Percentiles rank a stretch among this genome's conserved stretches.
Evolutionary conservation across 2,113 vertebrate genomes (phyloP).

Genomic region (Hypocryptadius cinnamomeus): DNA sequence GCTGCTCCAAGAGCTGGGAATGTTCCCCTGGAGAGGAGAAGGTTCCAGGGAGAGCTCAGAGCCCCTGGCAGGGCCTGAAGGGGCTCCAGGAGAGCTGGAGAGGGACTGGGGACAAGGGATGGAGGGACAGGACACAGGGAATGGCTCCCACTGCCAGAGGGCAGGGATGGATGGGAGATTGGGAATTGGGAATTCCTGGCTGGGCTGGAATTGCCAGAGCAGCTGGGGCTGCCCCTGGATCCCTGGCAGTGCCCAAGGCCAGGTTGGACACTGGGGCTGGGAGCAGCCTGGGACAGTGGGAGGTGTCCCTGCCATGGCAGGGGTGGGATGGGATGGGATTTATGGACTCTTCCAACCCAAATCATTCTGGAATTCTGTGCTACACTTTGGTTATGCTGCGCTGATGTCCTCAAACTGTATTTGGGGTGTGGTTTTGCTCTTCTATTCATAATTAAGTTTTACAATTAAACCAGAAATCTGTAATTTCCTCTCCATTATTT

Average conservation of each 20-base stretch:
- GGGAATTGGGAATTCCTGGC: background rate
- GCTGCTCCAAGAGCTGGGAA: background rate
- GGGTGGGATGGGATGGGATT: rapidly evolving
- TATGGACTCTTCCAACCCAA: background rate
- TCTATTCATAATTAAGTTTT: background rate
- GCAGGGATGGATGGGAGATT: background rate
- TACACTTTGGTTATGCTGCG: too few relatives aligned
- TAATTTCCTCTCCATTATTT: background rate
- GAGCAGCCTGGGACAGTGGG: background rate
- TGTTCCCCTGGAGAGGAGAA: background rate
- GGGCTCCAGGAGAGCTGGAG: background rate
- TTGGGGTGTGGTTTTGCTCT: background rate
- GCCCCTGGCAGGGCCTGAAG: background rate
- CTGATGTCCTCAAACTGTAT: background rate
- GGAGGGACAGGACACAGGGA: background rate
- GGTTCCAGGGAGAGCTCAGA: background rate
- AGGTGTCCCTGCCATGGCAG: background rate
- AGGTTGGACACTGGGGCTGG: background rate
- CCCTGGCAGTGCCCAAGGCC: background rate
- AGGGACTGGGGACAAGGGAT: background rate
- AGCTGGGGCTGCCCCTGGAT: background rate
- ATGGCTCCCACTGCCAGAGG: background rate
- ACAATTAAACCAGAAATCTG: background rate
- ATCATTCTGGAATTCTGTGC: background rate
- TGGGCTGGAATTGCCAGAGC: background rate